Percentiles rank a stretch among this genome's conserved stretches.
Evolutionary conservation across 2,888 invertebrate genomes (phyloP).

Genomic region (Coleophora flavipennella): DNA sequence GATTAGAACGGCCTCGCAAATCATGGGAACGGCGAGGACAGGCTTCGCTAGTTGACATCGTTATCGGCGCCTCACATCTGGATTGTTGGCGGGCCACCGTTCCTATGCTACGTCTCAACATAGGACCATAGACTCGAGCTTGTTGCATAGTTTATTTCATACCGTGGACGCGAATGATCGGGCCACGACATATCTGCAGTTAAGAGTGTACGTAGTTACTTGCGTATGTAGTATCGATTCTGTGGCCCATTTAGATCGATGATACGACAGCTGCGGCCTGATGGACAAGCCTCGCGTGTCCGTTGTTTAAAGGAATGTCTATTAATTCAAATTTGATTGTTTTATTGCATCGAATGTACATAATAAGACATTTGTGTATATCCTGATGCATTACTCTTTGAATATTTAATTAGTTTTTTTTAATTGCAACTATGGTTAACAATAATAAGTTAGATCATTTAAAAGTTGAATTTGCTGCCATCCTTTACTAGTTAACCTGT

Average conservation of each 20-base stretch:
- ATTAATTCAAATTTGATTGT: conserved; percentile 31
- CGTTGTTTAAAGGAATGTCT: conserved; percentile 44
- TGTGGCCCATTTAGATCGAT: conserved; percentile 61
- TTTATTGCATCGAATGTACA: conserved; percentile 13
- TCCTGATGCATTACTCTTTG: neutral
- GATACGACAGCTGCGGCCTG: conserved; percentile 52
- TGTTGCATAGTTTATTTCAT: conserved; percentile 60
- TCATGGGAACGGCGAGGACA: conserved; percentile 65
- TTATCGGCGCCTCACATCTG: conserved; percentile 60
- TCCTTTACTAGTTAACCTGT: too few species aligned
- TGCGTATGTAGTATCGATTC: conserved; percentile 50
- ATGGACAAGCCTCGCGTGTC: conserved; percentile 49
- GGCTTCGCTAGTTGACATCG: conserved; percentile 59
- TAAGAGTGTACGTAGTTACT: conserved; percentile 42
- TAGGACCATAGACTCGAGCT: conserved; percentile 23
- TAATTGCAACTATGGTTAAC: too few species aligned
- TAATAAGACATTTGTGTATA: conserved; percentile 1
- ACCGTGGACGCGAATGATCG: conserved; percentile 47
- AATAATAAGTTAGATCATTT: too few species aligned
- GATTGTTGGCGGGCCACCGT: conserved; percentile 51
- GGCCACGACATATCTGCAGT: conserved; percentile 43
- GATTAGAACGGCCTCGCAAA: conserved; percentile 66
- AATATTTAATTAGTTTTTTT: too few species aligned
- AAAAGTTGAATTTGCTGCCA: too few species aligned
- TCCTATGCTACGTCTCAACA: neutral